These are phyloP conservation scores for Polypedilum pembai DNA, from an alignment of 1,140 invertebrate genomes.

Conservation along the genomic window DNA sequence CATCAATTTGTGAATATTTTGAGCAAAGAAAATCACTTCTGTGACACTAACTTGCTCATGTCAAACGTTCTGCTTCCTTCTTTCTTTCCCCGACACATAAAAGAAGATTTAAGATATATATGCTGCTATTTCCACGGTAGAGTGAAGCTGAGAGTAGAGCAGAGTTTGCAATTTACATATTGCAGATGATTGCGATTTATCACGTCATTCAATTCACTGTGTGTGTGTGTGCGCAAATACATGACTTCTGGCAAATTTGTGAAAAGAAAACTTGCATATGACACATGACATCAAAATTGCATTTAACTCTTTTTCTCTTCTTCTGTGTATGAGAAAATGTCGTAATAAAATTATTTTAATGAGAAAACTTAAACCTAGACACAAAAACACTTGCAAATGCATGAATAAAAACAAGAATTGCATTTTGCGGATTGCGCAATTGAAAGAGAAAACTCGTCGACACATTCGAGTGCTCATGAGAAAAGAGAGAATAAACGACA, in stretches of 20 bases:
- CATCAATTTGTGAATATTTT: background rate
- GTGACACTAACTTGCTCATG: background rate
- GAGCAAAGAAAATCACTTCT: background rate
- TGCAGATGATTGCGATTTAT: constrained; percentile 12
- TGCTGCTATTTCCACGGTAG: background rate
- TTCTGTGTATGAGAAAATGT: background rate
- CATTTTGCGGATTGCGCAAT: constrained; percentile 3
- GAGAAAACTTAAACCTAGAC: background rate
- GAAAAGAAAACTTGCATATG: background rate
- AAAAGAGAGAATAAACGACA: background rate
- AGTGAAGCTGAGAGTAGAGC: background rate
- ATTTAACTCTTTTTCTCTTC: background rate
- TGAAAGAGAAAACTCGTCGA: background rate
- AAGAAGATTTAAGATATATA: background rate
- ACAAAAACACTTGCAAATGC: background rate
- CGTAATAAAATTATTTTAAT: background rate
- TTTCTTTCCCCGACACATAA: background rate
- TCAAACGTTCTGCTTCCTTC: background rate
- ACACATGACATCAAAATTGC: constrained; percentile 4
- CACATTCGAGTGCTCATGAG: background rate
- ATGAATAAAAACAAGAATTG: background rate
- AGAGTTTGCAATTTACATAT: background rate
- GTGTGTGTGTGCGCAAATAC: no score
- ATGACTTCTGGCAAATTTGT: no score
- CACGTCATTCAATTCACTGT: background rate